Base-by-base conservation (phyloP, 2,113 vertebrate genomes). In the Ginglymostoma cirratum region DNA sequence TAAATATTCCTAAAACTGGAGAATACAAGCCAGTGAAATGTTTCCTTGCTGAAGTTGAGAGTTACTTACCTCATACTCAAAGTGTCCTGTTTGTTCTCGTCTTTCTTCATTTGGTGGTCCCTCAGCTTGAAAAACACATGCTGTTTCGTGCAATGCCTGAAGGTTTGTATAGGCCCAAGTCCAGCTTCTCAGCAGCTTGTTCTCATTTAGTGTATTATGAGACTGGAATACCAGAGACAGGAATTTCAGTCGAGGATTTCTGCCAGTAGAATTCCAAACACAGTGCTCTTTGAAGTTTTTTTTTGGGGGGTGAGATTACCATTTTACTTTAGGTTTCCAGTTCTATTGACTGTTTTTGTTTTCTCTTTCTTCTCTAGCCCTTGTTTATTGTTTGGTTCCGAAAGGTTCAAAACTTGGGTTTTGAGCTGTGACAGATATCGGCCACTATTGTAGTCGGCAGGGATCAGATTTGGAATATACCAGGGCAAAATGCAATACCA, bases 81-180 rank as follows among this genome's bases (percentile, higher is more conserved):
- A 94, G 96, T 95, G 65, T 96, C 96, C 95, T 96, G 96, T 96
- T 96, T 96, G 93, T 69, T 96, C 96, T 96, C 97, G 96, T 80
- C 94, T 96, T 96, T 96, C 96, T 96, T 96, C 96, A 96, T 96
- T 96, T 96, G 96, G 0, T 2, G 0, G 6, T 23, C 85, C 4
- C 61, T 92, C 96, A 97, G 97, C 97, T 96, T 12, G 96, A 97
- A 96, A 97, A 97, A 97, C 97, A 97, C 97, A 97, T 97, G 97
- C 97, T 97, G 97, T 98, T 97, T 96, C 98, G 98, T 98, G 98
- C 98, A 98, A 98, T 98, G 98, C 97, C 98, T 98, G 98, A 97
- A 98, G 98, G 98, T 98, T 98, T 98, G 98, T 98, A 97, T 98
- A 98, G 98, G 98, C 98, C 97, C 97, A 97, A 97, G 97, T 98